Evolutionary conservation across 1,140 invertebrate genomes (phyloP), one percentile per base, ranked within the genome.

Genomic region (Drosophila kurseongensis): DNA sequence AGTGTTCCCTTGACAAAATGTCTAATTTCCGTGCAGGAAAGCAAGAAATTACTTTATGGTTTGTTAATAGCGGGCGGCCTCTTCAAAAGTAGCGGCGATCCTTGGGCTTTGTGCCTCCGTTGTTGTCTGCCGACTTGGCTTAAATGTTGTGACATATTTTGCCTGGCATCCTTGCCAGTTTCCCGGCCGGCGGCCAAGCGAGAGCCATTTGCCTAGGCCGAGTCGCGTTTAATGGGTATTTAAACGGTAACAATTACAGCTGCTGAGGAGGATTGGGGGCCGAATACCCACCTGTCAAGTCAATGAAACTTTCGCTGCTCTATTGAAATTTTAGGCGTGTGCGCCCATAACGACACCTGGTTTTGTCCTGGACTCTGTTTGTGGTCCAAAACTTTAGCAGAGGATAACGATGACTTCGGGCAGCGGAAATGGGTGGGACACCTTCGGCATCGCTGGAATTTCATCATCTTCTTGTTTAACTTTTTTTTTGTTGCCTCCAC

Each of bases 21-120:
- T 90, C 86, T 90, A 90, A 90, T 90, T 90, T 90, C 86, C 86
- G 86, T 78, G 82, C 75, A 90, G 86, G 86, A 90, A 90, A 90
- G 88, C 84, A 88, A 88, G 84, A 88, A 88, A 88, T 88, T 88
- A 88, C 84, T 88, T 88, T 88, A 88, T 84, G 84, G 84, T 88
- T 88, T 88, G 84, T 84, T 88, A 88, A 88, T 88, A 88, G 84
- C 83, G 54, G 80, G 76, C 80, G 83, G 78, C 81, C 82, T 80
- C 69, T 84, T 67, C 62, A 63, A 67, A 76, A 44, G 58, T 61
- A 50, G 16, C 59, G 59, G 67, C 54, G 63, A 67, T 67, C 62
- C 69, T 68, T 76, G 61, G 73, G 60, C 60, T 60, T 63, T 63
- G 36, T 62, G 51, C 14, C 12, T n/a, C 65, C 75, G 56, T 62